These are phyloP conservation scores for Iphiclides podalirius DNA, from an alignment of 2,888 invertebrate species.

Conservation along the genomic window DNA sequence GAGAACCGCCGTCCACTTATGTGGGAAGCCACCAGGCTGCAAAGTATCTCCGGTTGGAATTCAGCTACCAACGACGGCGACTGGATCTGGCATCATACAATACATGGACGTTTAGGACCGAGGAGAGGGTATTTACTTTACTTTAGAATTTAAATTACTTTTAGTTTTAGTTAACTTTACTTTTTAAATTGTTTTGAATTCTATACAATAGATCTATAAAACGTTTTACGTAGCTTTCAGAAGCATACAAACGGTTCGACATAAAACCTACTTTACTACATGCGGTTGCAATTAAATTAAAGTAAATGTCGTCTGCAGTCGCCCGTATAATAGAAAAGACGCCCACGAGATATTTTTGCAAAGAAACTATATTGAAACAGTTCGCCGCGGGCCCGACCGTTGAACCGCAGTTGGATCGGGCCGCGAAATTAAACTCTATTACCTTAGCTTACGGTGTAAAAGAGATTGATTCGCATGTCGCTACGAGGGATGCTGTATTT, in stretches of 20 bases:
- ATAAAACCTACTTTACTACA: conserved; percentile 2
- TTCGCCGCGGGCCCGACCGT: conserved; percentile 5
- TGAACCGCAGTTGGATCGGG: conserved; percentile 7
- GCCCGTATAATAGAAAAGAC: conserved; percentile 7
- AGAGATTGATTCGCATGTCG: background rate
- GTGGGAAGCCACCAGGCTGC: too few species aligned
- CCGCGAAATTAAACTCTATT: conserved; percentile 10
- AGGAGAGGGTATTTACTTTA: too few species aligned
- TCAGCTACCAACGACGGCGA: too few species aligned
- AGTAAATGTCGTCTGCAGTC: conserved; percentile 13
- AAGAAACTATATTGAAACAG: conserved; percentile 16
- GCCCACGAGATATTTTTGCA: conserved; percentile 12
- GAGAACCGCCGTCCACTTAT: too few species aligned
- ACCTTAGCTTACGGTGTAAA: background rate
- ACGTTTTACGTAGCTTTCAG: too few species aligned
- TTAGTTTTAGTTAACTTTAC: too few species aligned
- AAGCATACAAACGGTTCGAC: background rate
- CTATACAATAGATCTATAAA: too few species aligned
- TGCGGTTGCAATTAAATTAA: conserved; percentile 16
- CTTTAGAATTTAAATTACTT: too few species aligned
- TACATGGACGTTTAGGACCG: too few species aligned
- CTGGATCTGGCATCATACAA: too few species aligned
- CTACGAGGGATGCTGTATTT: conserved; percentile 8
- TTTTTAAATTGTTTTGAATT: too few species aligned
- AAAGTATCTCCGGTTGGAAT: too few species aligned